A percentile compares a stretch with the other conserved stretches of the same genome.
These are phyloP conservation scores for Mythimna pallens DNA, from an alignment of 2,888 invertebrate genomes.

Conservation along the genomic window DNA sequence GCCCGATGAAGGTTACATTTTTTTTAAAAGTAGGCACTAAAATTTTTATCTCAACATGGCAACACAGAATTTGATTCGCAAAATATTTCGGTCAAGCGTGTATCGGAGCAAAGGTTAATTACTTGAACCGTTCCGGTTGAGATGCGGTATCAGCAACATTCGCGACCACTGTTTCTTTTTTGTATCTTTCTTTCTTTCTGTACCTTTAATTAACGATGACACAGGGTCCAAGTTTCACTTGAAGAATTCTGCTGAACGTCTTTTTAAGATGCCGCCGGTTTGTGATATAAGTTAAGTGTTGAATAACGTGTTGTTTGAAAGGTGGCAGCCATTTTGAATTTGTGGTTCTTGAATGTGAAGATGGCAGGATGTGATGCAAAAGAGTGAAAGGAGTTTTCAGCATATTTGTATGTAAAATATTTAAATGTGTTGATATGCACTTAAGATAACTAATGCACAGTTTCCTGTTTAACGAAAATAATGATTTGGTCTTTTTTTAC, in stretches of 20 bases:
- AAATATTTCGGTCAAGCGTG: constrained; percentile 69
- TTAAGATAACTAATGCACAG: not conserved
- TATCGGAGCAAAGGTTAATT: constrained; percentile 69
- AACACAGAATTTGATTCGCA: constrained; percentile 54
- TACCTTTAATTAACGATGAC: constrained; percentile 36
- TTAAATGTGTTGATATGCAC: not conserved
- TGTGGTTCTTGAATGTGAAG: not conserved
- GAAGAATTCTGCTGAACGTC: constrained; percentile 14
- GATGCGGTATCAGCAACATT: constrained; percentile 55
- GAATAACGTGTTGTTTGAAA: not conserved
- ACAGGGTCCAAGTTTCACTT: constrained; percentile 16
- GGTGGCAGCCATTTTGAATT: constrained; percentile 1
- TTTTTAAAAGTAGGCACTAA: not conserved
- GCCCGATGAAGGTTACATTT: not conserved
- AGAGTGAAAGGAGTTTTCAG: not conserved
- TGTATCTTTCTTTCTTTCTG: constrained; percentile 8
- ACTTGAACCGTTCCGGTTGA: constrained; percentile 65
- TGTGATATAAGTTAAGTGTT: constrained; percentile 13
- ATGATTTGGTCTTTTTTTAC: not conserved
- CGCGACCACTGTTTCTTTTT: constrained; percentile 11
- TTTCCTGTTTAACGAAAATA: not conserved
- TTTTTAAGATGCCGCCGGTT: constrained; percentile 5
- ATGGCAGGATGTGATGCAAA: not conserved
- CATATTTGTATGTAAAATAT: not conserved
- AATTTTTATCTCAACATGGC: constrained; percentile 21